Base-by-base conservation (phyloP, 2,113 vertebrate genomes). In the Corvus moneduloides region DNA sequence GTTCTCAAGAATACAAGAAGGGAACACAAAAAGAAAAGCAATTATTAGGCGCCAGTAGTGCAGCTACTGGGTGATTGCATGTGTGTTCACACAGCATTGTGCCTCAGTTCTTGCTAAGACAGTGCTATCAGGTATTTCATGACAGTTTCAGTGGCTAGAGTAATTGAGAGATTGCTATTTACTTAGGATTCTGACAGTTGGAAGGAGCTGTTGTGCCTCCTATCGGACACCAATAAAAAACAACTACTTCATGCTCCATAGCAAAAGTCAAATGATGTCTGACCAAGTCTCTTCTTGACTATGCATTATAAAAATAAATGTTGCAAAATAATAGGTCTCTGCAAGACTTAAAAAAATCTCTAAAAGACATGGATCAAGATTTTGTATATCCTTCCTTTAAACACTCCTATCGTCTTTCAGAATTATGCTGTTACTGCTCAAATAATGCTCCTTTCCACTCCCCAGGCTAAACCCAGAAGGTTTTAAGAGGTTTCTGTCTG, bases 161-260 rank as follows among this genome's bases (percentile, higher is more conserved):
- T 80, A 83, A 84, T 44, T 62, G n/a, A 71, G 56, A 30, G 21
- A 14, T 59, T 94, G 75, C 20, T 69, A 49, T 62, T 95, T 78
- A n/a, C 87, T 96, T 72, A 75, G 66, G 73, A 79, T 87, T 86
- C 63, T 64, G 48, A 83, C 64, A 95, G 79, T 41, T 93, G 43
- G 33, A 90, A 77, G 13, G 67, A 86, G 63, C n/a, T 93, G 35
- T 64, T 83, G 32, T 82, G 54, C 58, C 48, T 93, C 37, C 32
- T 66, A 28, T 58, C 48, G 67, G 71, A 71, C 46, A 90, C 23
- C 10, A 85, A 51, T 58, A 48, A 88, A 87, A 52, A 82, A 26
- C 11, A 2, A 17, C 13, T 33, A 58, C 75, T 83, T 73, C 33
- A 35, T 30, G 10, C 28, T 86, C 37, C 23, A 35, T 1, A 69